Base-by-base conservation (phyloP, 2,113 vertebrate genomes). In the Carassius gibelio region DNA sequence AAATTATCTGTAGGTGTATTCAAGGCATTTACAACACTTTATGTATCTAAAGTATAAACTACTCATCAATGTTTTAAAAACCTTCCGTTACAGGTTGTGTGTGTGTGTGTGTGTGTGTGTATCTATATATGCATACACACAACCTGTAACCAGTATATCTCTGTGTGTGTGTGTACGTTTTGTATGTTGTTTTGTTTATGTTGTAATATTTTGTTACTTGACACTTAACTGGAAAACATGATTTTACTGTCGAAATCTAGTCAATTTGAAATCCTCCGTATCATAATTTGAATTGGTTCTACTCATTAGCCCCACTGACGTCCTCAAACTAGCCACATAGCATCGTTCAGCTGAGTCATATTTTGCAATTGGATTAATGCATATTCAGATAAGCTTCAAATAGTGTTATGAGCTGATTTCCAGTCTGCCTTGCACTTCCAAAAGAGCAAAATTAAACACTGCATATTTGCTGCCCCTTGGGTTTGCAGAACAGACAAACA, bases 391-490 rank as follows among this genome's bases (percentile, higher is more conserved):
- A 45, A 87, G 88, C 84, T 80, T 84, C 86, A 84, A 86, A 90
- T 89, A 48, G 79, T 83, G 83, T 87, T 87, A 87, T 87, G 88
- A 92, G 82, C 87, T 90, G 82, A 23, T 88, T 90, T 75, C 84
- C 79, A 72, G 45, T 76, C 48, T 42, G 78, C 36, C 66, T 72
- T 86, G 36, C 68, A 9, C 17, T 87, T 88, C 85, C 85, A 72
- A 89, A 88, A 83, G 77, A 86, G 85, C 83, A 81, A 85, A 90
- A 90, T 90, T 88, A 90, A 88, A 89, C 88, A 86, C 88, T 86
- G 81, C 89, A 90, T 86, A 91, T 89, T 91, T 81, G 83, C 88
- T 92, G 90, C 91, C 91, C 88, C 88, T 89, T 92, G 91, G 91
- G 91, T 93, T 90, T 88, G 87, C 38, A 34, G 89, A 88, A 90